Percentiles rank a stretch among this genome's conserved stretches.
Conservation (phyloP, 2,888 invertebrate genomes). For the Mamestra brassicae region DNA sequence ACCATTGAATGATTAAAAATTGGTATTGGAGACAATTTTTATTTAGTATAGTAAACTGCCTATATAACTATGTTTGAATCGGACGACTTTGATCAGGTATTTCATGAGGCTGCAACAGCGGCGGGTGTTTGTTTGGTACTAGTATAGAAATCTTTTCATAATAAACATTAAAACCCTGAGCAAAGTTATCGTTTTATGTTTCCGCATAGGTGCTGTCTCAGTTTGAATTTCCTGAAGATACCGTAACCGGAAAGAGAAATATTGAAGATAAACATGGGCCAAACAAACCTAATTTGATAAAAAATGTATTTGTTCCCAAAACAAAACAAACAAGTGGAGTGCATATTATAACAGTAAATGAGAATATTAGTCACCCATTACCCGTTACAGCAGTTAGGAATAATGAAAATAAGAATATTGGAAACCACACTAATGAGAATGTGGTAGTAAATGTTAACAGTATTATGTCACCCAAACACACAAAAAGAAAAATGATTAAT, state of each 20-base stretch:
- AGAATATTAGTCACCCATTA: conserved; percentile 1
- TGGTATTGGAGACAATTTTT: background rate
- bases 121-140: conserved; percentile 18
- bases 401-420: conserved; percentile 24
- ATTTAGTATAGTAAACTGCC: background rate
- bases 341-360: conserved; percentile 9
- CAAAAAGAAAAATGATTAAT: conserved; percentile 84
- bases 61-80: conserved; percentile 83
- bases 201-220: conserved; percentile 82
- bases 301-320: conserved; percentile 6
- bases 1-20: background rate
- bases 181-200: background rate
- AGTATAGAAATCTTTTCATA: background rate
- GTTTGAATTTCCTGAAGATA: conserved; percentile 81
- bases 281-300: conserved; percentile 14
- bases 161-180: background rate
- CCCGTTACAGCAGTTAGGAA: background rate
- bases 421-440: conserved; percentile 16
- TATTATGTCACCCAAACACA: conserved; percentile 76
- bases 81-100: conserved; percentile 87
- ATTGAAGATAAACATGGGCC: conserved; percentile 20
- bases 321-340: conserved; percentile 13
- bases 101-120: background rate
- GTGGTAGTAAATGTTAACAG: conserved; percentile 26
- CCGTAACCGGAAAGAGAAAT: conserved; percentile 18